These are phyloP conservation scores for Epinephelus fuscoguttatus DNA, from an alignment of 2,113 vertebrate species.

Conservation along the genomic window DNA sequence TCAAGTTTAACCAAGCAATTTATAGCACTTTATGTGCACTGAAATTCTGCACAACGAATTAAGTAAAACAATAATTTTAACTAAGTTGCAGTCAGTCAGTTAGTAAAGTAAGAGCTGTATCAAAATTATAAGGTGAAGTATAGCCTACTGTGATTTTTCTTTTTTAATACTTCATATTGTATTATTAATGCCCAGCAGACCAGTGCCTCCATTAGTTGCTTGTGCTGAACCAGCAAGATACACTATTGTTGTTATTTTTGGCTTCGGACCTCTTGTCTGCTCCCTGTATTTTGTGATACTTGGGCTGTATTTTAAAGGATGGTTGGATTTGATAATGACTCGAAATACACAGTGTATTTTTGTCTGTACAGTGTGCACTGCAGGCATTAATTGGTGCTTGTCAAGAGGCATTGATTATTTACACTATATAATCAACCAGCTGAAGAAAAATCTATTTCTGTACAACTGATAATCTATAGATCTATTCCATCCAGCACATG, in stretches of 20 bases:
- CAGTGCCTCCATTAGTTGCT: neutral
- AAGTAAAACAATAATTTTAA: neutral
- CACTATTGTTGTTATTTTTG: neutral
- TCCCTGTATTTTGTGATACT: neutral
- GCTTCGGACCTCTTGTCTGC: neutral
- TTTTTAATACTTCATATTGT: neutral
- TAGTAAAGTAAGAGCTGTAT: neutral
- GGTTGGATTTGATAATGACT: neutral
- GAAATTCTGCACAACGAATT: neutral
- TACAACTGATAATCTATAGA: constrained; percentile 10
- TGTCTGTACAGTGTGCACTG: neutral
- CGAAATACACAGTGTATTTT: neutral
- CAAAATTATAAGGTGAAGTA: neutral
- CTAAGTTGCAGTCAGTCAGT: no score
- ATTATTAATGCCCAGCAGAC: neutral
- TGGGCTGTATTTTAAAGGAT: neutral
- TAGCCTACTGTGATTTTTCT: neutral
- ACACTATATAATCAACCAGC: neutral
- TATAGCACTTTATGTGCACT: neutral
- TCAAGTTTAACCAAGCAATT: neutral
- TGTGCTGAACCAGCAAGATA: neutral
- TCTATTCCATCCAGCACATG: constrained; percentile 2
- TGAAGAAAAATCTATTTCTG: neutral
- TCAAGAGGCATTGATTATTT: neutral
- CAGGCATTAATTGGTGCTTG: neutral